Percentiles rank a stretch among this genome's conserved stretches.
phyloP scores from a whole-genome alignment of 2,888 invertebrate genomes.

The Aphrophora alni region DNA sequence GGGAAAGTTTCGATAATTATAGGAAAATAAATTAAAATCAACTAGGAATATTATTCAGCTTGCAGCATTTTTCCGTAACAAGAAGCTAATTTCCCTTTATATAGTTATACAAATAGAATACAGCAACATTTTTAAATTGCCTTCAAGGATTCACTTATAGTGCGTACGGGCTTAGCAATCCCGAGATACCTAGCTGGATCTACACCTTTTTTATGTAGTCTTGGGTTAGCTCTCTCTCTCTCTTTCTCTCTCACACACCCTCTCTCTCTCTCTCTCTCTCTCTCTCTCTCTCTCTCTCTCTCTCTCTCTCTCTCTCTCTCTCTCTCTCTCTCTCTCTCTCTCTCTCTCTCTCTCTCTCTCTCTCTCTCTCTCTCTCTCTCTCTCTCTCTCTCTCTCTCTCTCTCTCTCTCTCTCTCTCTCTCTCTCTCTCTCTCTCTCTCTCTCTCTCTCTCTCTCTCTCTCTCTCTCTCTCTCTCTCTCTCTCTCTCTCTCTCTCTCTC shows the following conservation, averaged over 20 bases:
- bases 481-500: not conserved
- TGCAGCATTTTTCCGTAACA: too few relatives aligned
- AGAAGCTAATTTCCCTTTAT: too few relatives aligned
- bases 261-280: not conserved
- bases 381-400: not conserved
- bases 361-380: not conserved
- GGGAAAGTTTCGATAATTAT: too few relatives aligned
- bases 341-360: not conserved
- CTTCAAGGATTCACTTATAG: too few relatives aligned
- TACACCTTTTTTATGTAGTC: too few relatives aligned
- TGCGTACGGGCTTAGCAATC: too few relatives aligned
- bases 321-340: not conserved
- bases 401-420: not conserved
- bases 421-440: constrained; percentile 4
- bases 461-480: not conserved
- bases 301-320: not conserved
- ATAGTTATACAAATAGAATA: too few relatives aligned
- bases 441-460: not conserved
- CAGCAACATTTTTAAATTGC: too few relatives aligned
- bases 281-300: not conserved
- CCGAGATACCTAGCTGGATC: too few relatives aligned
- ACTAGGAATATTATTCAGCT: too few relatives aligned
- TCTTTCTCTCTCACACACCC: not conserved
- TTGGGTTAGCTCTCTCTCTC: too few relatives aligned
- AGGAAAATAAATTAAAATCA: too few relatives aligned